phyloP scores from a whole-genome alignment of 2,888 invertebrate genomes.

The Ormia ochracea region DNA sequence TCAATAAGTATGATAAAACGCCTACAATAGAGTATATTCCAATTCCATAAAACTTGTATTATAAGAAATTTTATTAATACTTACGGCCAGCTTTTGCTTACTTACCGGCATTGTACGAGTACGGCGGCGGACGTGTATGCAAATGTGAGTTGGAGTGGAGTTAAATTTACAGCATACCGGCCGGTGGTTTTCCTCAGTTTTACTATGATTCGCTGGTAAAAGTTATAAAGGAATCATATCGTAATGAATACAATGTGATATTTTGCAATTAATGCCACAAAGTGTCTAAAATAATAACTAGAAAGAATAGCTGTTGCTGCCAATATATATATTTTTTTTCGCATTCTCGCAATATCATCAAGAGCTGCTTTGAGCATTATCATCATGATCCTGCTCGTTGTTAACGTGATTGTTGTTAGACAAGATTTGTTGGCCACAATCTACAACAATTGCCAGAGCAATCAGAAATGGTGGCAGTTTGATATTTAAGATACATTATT shows the following conservation, averaged over 20 bases:
- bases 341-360: background rate
- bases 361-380: background rate
- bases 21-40: constrained; percentile 26
- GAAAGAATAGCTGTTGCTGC: background rate
- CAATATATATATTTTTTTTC: background rate
- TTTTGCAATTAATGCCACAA: constrained; percentile 60
- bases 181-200: constrained; percentile 1
- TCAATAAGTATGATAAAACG: constrained; percentile 30
- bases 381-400: background rate
- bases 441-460: constrained; percentile 3
- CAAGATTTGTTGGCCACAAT: constrained; percentile 51
- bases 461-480: constrained; percentile 51
- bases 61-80: constrained; percentile 26
- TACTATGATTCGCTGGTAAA: background rate
- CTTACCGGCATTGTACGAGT: constrained; percentile 2
- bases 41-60: constrained; percentile 10
- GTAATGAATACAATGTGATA: constrained; percentile 46
- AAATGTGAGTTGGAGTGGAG: constrained; percentile 7
- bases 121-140: constrained; percentile 51
- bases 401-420: constrained; percentile 60
- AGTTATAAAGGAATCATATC: constrained; percentile 34
- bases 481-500: constrained; percentile 53
- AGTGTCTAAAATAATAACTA: constrained; percentile 49
- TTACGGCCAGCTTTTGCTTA: constrained; percentile 20
- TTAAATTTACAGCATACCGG: background rate